A percentile compares a stretch with the other conserved stretches of the same genome.
Conservation (phyloP, 1,140 invertebrate species). For the Chelonus insularis region DNA sequence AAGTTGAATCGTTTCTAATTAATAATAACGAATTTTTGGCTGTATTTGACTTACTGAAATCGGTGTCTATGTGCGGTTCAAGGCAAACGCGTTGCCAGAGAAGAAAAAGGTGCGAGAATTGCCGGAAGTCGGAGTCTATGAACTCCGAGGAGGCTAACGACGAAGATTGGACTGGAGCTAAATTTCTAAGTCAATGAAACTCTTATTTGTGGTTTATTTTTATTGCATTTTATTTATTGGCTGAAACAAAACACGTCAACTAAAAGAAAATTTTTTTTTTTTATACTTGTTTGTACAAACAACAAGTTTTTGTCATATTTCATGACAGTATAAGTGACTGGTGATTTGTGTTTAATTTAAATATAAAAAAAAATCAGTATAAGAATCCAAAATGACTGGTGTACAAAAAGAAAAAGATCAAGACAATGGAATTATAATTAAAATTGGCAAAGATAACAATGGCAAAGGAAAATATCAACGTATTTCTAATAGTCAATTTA, state of each 20-base stretch:
- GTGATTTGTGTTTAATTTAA: not conserved
- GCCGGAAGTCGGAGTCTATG: conserved; percentile 40
- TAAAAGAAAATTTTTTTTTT: too few relatives aligned
- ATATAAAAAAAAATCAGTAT: not conserved
- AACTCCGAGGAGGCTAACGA: conserved; percentile 35
- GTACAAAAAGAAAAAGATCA: conserved; percentile 43
- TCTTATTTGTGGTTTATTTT: not conserved
- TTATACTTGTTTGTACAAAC: too few relatives aligned
- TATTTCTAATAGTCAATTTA: conserved; percentile 2
- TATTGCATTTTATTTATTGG: not conserved
- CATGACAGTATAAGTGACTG: not conserved
- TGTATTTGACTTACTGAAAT: too few relatives aligned
- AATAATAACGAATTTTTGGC: too few relatives aligned
- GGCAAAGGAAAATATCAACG: conserved; percentile 15
- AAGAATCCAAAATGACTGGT: not conserved
- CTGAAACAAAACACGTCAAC: too few relatives aligned
- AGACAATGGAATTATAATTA: conserved; percentile 56
- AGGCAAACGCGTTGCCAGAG: conserved; percentile 25
- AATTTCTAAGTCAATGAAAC: not conserved
- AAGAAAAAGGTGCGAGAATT: conserved; percentile 32
- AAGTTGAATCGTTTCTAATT: too few relatives aligned
- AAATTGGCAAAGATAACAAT: conserved; percentile 40
- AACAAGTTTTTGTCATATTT: not conserved
- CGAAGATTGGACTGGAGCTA: conserved; percentile 25
- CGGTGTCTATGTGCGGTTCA: conserved; percentile 39